Base-by-base conservation (phyloP, 2,113 vertebrate species). In the Ageneiosus marmoratus region DNA sequence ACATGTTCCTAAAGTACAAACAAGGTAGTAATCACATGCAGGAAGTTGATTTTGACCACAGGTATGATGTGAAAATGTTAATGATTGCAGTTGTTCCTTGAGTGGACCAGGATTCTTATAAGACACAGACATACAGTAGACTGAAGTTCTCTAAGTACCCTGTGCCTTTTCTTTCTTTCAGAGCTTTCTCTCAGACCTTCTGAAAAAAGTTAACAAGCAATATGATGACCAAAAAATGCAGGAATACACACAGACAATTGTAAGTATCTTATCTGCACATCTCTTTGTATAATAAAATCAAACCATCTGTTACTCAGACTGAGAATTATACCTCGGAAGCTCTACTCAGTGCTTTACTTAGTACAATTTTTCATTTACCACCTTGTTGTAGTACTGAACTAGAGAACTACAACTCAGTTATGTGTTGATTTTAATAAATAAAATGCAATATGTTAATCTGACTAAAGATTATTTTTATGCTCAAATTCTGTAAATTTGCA, bases 181-280 rank as follows among this genome's bases (percentile, higher is more conserved):
- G 98, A 97, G 95, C 12, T 99, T 99, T 90, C 93, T 99, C 86
- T 97, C 96, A 0, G 98, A 98, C 90, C 94, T 99, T 90, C 94
- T 99, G 90, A 95, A 97, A 93, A 99, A 99, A 89, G 97, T 97
- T 0, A 98, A 99, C 93, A 94, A 96, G 88, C 96, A 96, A 48
- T 97, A 98, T 0, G 96, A 99, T 0, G 98, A 99, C 67, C 92
- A 96, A 89, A 98, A 99, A 92, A 95, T 99, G 88, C 94, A 95
- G 27, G 98, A 99, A 90, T 99, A 99, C 92, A 98, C 97, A 22
- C 96, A 99, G 88, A 99, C 98, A 89, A 99, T 96, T 20, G 98
- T 99, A 91, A 96, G 96, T 88, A 44, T 56, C 41, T 10, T 13
- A 46, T 41, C n/a, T 24, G 15, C 2, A 56, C 29, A 50, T 27